phyloP scores from a whole-genome alignment of 2,113 vertebrate species.

The Micromys minutus region DNA sequence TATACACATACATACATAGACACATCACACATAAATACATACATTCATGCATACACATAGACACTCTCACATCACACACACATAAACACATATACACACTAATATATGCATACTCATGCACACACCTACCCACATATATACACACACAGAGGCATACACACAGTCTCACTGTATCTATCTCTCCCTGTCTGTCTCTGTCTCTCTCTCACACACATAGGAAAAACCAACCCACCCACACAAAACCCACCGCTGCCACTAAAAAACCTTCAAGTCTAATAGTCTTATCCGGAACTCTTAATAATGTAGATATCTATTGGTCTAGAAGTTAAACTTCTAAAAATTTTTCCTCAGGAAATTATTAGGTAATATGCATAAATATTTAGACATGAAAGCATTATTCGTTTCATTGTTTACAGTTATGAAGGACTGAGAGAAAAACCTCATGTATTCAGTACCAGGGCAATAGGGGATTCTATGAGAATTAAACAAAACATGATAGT shows the following conservation, averaged over 20 bases:
- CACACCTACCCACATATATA: background rate
- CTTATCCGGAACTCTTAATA: slow-evolving; percentile 1
- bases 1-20: background rate
- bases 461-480: background rate
- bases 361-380: background rate
- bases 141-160: background rate
- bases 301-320: background rate
- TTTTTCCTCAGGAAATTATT: slow-evolving; percentile 32
- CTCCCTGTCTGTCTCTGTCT: too few species aligned
- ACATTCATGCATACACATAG: too few species aligned
- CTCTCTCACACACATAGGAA: background rate
- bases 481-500: background rate
- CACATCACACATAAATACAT: background rate
- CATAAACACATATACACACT: background rate
- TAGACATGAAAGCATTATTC: background rate
- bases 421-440: background rate
- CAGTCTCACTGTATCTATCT: too few species aligned
- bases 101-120: background rate
- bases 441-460: background rate
- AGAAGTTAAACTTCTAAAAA: slow-evolving; percentile 20
- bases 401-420: background rate
- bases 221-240: background rate
- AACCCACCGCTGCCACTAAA: background rate
- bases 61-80: too few species aligned
- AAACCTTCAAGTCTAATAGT: background rate